These are phyloP conservation scores for Melinaea menophilus DNA, from an alignment of 2,888 invertebrate species.

Conservation along the genomic window DNA sequence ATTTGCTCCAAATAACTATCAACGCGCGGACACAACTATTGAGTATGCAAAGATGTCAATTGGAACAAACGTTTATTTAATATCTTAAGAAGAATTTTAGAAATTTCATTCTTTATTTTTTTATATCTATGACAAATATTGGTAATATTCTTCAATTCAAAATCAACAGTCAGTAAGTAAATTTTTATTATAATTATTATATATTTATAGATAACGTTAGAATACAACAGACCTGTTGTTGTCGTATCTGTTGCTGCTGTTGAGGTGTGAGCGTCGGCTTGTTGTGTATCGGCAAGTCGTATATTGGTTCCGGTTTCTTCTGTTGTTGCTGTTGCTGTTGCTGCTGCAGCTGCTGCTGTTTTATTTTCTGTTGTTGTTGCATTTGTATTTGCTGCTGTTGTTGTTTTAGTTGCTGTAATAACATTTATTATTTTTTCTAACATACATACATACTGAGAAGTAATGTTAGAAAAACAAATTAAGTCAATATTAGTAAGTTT, in stretches of 20 bases:
- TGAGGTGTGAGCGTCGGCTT: constrained; percentile 56
- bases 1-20: too few relatives aligned
- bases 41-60: too few relatives aligned
- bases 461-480: background rate
- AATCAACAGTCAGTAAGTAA: too few relatives aligned
- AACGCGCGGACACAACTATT: too few relatives aligned
- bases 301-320: constrained; percentile 68
- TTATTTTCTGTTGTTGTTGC: constrained; percentile 40
- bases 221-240: constrained; percentile 30
- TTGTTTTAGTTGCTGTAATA: constrained; percentile 34
- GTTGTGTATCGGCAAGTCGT: constrained; percentile 69
- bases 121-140: too few relatives aligned
- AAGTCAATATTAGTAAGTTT: too few relatives aligned
- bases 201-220: background rate
- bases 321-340: constrained; percentile 39
- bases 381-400: constrained; percentile 44
- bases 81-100: too few relatives aligned
- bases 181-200: too few relatives aligned
- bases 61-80: too few relatives aligned
- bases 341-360: constrained; percentile 43
- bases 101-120: too few relatives aligned
- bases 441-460: background rate
- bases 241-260: constrained; percentile 39
- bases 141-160: too few relatives aligned
- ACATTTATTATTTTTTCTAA: background rate